Base-by-base conservation (phyloP, 1,140 invertebrate species). In the Cydia amplana region DNA sequence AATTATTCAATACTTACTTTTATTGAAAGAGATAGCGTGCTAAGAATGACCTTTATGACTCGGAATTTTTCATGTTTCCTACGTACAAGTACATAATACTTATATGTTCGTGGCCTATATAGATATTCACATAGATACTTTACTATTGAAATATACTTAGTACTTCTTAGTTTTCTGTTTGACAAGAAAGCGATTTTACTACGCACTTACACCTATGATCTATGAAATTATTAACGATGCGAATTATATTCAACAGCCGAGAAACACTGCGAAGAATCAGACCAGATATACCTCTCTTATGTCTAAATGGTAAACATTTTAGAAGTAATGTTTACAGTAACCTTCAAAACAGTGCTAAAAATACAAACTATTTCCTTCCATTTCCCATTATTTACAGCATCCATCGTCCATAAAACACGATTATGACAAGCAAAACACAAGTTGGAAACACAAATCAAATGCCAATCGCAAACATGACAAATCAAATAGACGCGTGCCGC, bases 401-500 rank as follows among this genome's bases (percentile, higher is more conserved):
- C 64, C 12, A 20, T 65, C 12, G 23, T 4, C 6, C 12, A 70
- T 32, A 70, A 70, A 36, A 43, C 65, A 40, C 65, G 28, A 18
- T 70, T 20, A 70, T 20, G 43, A 70, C 14, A 70, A 70, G 32
- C 65, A 70, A 67, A 67, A 40, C 64, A 23, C 36, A 40, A 70
- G 32, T 36, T 70, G 65, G 65, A 43, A 70, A 70, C 18, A 70
- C 65, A 70, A 70, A 70, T 70, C 65, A 70, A 70, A 70, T 3
- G n/a, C 65, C n/a, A 70, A 40, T 36, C 28, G 32, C 28, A 70
- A 70, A 70, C 65, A 70, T 43, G 28, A 36, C 65, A 70, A 67
- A 67, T 20, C 64, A 32, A 70, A 70, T 70, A n/a, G 32, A 70
- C 28, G 28, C 65, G 23, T 23, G 32, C 65, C 32, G 65, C 28